phyloP scores from a whole-genome alignment of 1,140 invertebrate genomes.

The Caenorhabditis briggsae region DNA sequence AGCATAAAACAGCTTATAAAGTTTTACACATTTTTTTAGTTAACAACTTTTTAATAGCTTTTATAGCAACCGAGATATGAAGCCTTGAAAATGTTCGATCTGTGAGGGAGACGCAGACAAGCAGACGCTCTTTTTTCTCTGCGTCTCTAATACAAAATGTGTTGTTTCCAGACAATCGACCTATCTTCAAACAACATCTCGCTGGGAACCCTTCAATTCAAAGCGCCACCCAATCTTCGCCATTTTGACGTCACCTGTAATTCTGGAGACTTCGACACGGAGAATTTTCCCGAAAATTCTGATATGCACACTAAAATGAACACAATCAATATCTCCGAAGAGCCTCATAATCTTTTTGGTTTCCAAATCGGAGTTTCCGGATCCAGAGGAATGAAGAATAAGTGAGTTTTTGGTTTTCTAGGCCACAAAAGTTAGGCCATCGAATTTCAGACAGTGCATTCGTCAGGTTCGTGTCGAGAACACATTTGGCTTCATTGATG shows the following conservation, averaged over 20 bases:
- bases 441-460: slow-evolving; percentile 56
- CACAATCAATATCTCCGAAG: slow-evolving; percentile 20
- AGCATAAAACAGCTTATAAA: not conserved
- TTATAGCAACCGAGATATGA: not conserved
- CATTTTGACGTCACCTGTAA: slow-evolving; percentile 63
- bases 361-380: slow-evolving; percentile 60
- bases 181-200: slow-evolving; percentile 61
- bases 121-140: slow-evolving; percentile 10
- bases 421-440: no score
- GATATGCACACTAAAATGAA: slow-evolving; percentile 19
- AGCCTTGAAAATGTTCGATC: not conserved
- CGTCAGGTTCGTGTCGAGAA: slow-evolving; percentile 58
- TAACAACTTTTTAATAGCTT: slow-evolving; percentile 11
- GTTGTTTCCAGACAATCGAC: slow-evolving; percentile 55
- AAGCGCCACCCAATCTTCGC: slow-evolving; percentile 54
- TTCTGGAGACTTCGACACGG: slow-evolving; percentile 43
- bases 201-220: slow-evolving; percentile 25
- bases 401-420: not conserved
- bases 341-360: slow-evolving; percentile 38
- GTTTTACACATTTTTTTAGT: not conserved
- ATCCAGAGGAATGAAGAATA: slow-evolving; percentile 58
- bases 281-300: slow-evolving; percentile 4
- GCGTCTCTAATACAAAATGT: not conserved
- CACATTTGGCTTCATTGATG: slow-evolving; percentile 62
- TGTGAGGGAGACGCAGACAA: not conserved